Evolutionary conservation across 2,113 vertebrate genomes (phyloP), one percentile per base, ranked within the genome.

Genomic region (Cisticola juncidis): DNA sequence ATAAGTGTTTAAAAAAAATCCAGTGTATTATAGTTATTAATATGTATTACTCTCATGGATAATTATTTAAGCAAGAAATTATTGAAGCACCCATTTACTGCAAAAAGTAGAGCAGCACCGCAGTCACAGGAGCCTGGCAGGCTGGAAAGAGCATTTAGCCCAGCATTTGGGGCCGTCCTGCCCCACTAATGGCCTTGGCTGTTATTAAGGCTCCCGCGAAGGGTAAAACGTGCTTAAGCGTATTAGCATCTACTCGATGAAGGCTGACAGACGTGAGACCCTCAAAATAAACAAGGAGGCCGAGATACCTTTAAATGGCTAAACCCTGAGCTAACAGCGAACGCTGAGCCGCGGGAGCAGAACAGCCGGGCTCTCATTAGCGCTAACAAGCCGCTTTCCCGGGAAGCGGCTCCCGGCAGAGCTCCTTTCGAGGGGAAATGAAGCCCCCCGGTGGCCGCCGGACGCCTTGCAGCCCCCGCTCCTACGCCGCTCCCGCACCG

Each of bases 361-460:
- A 12, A 14, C 53, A 83, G 68, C 80, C 89, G 5, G 38, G 68
- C 68, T 40, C 81, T 88, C 82, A 56, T 82, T 72, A 93, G 36
- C 71, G n/a, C 66, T 69, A 79, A 81, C 86, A 8, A 94, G 66
- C 33, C 69, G 21, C 72, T 57, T 54, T 51, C 78, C 36, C 48
- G 28, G 77, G 21, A 23, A 95, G 76, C 54, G 9, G n/a, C 78
- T 70, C 62, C 44, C 54, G 61, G 25, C 68, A 11, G 14, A 58
- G 71, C 21, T 31, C 79, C 74, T 96, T 94, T 42, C 38, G 81
- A 93, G 94, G 90, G 14, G 83, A 86, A 76, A 93, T 51, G 91
- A 95, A 94, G 96, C 98, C 97, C 95, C 86, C 97, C 94, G 50
- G 97, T 96, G 97, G 96, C 86, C 14, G 7, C 25, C 21, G 36